Conservation (phyloP, 2,113 vertebrate species). For the Pipa parva region DNA sequence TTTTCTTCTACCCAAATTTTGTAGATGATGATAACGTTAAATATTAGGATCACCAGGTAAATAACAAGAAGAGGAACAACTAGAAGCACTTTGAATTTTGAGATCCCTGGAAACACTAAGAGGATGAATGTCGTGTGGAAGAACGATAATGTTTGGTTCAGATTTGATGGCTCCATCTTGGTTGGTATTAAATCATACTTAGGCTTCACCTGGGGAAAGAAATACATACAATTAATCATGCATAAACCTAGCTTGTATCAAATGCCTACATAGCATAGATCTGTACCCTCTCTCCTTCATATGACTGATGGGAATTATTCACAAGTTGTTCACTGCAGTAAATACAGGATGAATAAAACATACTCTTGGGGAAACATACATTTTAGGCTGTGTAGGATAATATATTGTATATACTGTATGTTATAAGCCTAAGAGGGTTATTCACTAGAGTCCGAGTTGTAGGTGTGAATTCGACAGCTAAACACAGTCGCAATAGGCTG, state of each 20-base stretch:
- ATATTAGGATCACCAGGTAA: slow-evolving; percentile 16
- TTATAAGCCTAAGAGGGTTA: too few species aligned
- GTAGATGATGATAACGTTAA: slow-evolving; percentile 34
- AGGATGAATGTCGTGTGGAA: slow-evolving; percentile 45
- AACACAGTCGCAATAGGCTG: too few species aligned
- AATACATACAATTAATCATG: neutral
- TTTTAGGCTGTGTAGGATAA: too few species aligned
- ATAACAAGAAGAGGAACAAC: slow-evolving; percentile 32
- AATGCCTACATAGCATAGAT: neutral
- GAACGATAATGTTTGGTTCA: slow-evolving; percentile 1
- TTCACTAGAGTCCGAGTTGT: too few species aligned
- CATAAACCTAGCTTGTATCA: neutral
- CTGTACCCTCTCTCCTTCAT: neutral
- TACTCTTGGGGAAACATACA: too few species aligned
- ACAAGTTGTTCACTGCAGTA: too few species aligned
- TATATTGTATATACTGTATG: too few species aligned
- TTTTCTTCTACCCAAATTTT: slow-evolving; percentile 40
- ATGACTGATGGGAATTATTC: too few species aligned
- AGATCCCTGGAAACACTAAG: slow-evolving; percentile 43
- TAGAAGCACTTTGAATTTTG: neutral
- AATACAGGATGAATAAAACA: too few species aligned
- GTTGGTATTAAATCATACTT: neutral
- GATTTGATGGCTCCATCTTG: neutral
- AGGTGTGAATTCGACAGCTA: too few species aligned
- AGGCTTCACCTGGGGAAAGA: neutral